phyloP scores from a whole-genome alignment of 2,113 vertebrate genomes.

The Leptobrachium leishanense region DNA sequence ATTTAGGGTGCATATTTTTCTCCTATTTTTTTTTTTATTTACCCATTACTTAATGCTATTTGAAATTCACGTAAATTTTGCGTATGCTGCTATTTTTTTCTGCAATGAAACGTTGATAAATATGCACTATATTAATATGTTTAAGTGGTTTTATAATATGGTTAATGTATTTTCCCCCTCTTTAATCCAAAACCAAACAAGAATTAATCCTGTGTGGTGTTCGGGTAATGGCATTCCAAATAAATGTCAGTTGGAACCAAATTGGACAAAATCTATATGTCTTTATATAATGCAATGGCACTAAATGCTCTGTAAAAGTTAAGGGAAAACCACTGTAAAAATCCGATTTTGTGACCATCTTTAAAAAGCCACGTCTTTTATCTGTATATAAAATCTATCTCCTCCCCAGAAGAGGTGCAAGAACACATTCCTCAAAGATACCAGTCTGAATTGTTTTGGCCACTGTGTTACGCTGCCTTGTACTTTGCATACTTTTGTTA shows the following conservation, averaged over 20 bases:
- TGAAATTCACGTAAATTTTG: slow-evolving; percentile 50
- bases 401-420: slow-evolving; percentile 50
- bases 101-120: slow-evolving; percentile 53
- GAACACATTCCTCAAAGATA: slow-evolving; percentile 54
- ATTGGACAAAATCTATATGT: slow-evolving; percentile 53
- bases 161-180: slow-evolving; percentile 49
- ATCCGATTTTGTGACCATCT: slow-evolving; percentile 51
- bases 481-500: slow-evolving; percentile 65
- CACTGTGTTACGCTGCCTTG: slow-evolving; percentile 57
- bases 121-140: slow-evolving; percentile 58
- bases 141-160: slow-evolving; percentile 59
- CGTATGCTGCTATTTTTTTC: slow-evolving; percentile 56
- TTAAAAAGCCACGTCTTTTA: slow-evolving; percentile 55
- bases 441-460: slow-evolving; percentile 45
- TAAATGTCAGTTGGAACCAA: slow-evolving; percentile 53
- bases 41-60: slow-evolving; percentile 48
- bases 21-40: background rate
- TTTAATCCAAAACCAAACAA: slow-evolving; percentile 38
- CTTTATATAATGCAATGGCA: slow-evolving; percentile 53
- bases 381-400: slow-evolving; percentile 51
- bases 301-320: slow-evolving; percentile 45
- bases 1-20: slow-evolving; percentile 20
- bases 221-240: too few relatives aligned
- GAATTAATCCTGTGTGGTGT: background rate
- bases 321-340: too few relatives aligned